phyloP scores from a whole-genome alignment of 37 sponge, comb jelly and placozoan genomes.

The Aplysina aerophoba region DNA sequence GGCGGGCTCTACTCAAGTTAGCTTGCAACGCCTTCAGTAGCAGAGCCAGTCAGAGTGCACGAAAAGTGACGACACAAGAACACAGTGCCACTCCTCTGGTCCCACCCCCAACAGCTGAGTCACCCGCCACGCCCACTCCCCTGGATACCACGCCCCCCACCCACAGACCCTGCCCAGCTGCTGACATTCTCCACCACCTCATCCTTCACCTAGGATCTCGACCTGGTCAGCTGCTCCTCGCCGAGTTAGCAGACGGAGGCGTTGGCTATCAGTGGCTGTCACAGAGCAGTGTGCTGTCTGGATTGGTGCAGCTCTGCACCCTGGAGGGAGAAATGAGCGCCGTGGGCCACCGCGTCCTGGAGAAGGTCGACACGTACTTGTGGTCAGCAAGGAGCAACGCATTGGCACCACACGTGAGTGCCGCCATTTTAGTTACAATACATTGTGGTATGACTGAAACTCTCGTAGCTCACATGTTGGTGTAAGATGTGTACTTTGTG shows the following conservation, averaged over 20 bases:
- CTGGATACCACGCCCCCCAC: background rate
- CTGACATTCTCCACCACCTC: background rate
- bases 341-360: constrained; percentile 18
- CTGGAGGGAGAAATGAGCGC: background rate
- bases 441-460: too few species aligned
- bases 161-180: background rate
- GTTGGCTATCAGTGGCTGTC: background rate
- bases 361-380: constrained; percentile 59
- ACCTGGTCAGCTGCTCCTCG: background rate
- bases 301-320: background rate
- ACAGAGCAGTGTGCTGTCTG: background rate
- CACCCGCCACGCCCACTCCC: background rate
- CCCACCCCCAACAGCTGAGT: background rate
- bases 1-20: background rate
- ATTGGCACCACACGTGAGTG: constrained; percentile 48
- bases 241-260: background rate
- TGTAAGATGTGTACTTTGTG: too few species aligned
- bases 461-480: too few species aligned
- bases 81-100: background rate
- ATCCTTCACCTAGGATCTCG: background rate
- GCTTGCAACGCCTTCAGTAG: background rate
- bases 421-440: too few species aligned
- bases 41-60: background rate
- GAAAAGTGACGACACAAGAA: background rate
- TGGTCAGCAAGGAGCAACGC: constrained; percentile 54